Evolutionary conservation across 2,113 vertebrate species (phyloP).

Genomic region (Vulpes lagopus): DNA sequence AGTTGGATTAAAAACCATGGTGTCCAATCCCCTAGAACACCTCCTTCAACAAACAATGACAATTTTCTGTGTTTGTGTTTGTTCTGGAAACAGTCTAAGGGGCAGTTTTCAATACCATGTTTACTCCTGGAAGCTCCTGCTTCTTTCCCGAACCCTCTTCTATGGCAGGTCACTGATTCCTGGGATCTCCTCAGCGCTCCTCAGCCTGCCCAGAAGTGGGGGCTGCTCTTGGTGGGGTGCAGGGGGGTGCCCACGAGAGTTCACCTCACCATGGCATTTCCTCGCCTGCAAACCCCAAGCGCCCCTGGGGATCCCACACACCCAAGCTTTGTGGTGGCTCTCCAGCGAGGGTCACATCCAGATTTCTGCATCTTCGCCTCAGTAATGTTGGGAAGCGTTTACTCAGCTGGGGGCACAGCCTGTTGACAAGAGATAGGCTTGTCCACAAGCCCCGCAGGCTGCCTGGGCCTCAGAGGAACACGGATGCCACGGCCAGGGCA

Average conservation of each 20-base stretch:
- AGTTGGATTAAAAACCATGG: not conserved
- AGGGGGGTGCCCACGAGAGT: too few relatives aligned
- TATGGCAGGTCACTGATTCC: not conserved
- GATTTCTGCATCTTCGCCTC: too few relatives aligned
- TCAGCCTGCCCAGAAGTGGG: not conserved
- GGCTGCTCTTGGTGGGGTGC: too few relatives aligned
- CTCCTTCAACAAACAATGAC: not conserved
- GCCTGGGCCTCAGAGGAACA: not conserved
- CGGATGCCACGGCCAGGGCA: not conserved
- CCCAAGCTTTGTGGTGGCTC: rapidly evolving
- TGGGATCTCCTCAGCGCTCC: not conserved
- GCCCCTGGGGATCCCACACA: rapidly evolving
- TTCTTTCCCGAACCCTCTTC: not conserved
- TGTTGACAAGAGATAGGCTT: not conserved
- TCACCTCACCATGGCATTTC: too few relatives aligned
- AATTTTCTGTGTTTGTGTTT: slow-evolving; percentile 10
- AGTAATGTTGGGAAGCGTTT: not conserved
- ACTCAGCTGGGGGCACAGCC: not conserved
- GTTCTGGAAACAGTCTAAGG: not conserved
- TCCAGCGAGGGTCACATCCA: not conserved
- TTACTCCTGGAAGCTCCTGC: not conserved
- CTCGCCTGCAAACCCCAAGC: too few relatives aligned
- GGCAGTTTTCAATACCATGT: not conserved
- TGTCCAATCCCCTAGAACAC: too few relatives aligned
- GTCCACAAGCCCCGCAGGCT: not conserved